A percentile compares a stretch with the other conserved stretches of the same genome.
Conservation (phyloP, 2,797 vertebrate species). For the Sebastes nivosus region DNA sequence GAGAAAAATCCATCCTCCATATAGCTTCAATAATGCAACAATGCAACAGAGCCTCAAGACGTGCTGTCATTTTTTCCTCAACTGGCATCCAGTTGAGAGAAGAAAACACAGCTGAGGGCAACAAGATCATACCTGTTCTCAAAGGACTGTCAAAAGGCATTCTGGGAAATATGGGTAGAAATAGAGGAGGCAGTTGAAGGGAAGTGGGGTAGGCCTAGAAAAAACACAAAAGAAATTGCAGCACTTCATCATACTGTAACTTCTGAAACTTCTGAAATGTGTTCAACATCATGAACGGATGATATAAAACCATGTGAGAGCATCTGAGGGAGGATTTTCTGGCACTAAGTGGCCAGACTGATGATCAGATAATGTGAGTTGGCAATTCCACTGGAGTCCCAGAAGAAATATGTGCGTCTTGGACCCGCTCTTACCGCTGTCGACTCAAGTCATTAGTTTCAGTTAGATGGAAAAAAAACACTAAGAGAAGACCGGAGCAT, state of each 20-base stretch:
- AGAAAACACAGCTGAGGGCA: background rate
- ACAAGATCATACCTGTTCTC: background rate
- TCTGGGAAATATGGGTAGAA: background rate
- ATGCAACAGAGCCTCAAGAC: background rate
- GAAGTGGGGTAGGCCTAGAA: background rate
- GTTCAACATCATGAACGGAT: conserved; percentile 14
- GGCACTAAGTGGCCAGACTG: background rate
- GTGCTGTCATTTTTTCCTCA: background rate
- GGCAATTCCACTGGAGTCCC: conserved; percentile 14
- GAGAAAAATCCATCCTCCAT: background rate
- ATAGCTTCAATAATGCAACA: conserved; percentile 21
- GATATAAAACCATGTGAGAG: conserved; percentile 14
- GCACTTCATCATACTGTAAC: conserved; percentile 17
- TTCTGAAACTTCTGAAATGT: conserved; percentile 1
- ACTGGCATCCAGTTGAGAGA: background rate
- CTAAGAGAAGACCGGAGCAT: background rate
- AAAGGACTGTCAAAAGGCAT: background rate
- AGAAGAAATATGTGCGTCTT: conserved; percentile 14
- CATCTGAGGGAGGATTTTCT: conserved; percentile 10
- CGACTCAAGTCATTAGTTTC: conserved; percentile 8
- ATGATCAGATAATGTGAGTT: conserved; percentile 20
- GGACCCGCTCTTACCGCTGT: conserved; percentile 1
- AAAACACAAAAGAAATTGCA: background rate
- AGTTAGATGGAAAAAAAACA: background rate
- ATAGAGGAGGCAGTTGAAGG: background rate